Conservation (phyloP, 1,140 invertebrate genomes). For the Macrotrachela quadricornifera region DNA sequence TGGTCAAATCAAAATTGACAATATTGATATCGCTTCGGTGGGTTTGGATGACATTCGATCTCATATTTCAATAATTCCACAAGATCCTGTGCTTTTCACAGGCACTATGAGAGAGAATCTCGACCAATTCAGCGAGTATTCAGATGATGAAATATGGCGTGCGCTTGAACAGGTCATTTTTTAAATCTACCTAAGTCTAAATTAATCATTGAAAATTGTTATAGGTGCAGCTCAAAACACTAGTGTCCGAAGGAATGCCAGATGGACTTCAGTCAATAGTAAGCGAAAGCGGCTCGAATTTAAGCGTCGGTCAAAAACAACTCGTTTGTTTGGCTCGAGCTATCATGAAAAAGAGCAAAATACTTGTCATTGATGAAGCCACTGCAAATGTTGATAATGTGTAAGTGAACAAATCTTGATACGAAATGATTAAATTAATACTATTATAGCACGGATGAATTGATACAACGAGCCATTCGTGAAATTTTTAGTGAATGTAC, state of each 20-base stretch:
- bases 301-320: constrained; percentile 65
- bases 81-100: constrained; percentile 28
- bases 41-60: constrained; percentile 46
- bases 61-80: constrained; percentile 62
- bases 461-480: constrained; percentile 70
- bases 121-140: constrained; percentile 16
- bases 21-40: constrained; percentile 39
- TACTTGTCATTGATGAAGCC: constrained; percentile 79
- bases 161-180: constrained; percentile 9
- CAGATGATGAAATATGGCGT: constrained; percentile 18
- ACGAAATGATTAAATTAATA: too few relatives aligned
- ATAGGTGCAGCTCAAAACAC: neutral
- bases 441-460: constrained; percentile 46
- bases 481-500: constrained; percentile 67
- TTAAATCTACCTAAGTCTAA: too few relatives aligned
- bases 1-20: constrained; percentile 43
- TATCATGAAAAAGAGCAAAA: constrained; percentile 61
- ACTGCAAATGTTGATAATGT: constrained; percentile 41
- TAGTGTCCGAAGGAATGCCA: neutral
- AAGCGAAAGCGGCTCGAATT: constrained; percentile 16
- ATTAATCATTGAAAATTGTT: too few relatives aligned
- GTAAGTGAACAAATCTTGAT: too few relatives aligned
- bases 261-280: neutral
- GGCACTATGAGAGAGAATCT: constrained; percentile 27
- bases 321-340: constrained; percentile 64